Evolutionary conservation across 2,113 vertebrate species (phyloP).

Genomic region (Tragelaphus buxtoni): DNA sequence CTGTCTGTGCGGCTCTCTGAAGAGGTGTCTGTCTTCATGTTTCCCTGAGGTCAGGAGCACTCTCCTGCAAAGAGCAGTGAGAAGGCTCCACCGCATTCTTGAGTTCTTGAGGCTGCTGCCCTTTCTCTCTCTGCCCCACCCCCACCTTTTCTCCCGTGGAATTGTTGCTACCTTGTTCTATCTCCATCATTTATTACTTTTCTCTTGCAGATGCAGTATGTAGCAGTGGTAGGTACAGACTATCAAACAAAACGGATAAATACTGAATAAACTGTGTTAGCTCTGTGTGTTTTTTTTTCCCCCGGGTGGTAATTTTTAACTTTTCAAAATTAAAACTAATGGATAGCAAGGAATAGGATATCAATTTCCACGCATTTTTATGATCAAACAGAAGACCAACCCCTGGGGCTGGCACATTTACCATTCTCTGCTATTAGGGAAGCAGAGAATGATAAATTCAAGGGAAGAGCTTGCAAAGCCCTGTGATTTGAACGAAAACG

Average conservation of each 20-base stretch:
- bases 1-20: slow-evolving; percentile 67
- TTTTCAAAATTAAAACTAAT: slow-evolving; percentile 40
- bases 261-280: not conserved
- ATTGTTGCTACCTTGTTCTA: not conserved
- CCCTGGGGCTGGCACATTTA: not conserved
- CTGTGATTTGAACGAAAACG: not conserved
- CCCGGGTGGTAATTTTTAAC: slow-evolving; percentile 19
- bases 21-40: slow-evolving; percentile 59
- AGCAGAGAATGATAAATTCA: not conserved
- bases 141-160: not conserved
- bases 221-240: not conserved
- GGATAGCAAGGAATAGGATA: not conserved
- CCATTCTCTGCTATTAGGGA: not conserved
- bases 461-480: not conserved
- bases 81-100: slow-evolving; percentile 21
- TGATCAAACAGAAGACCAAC: not conserved
- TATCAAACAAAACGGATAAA: not conserved
- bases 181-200: not conserved
- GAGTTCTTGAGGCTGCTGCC: not conserved
- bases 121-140: not conserved
- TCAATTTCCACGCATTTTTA: not conserved
- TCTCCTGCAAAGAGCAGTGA: slow-evolving; percentile 48
- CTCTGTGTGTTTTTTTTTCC: slow-evolving; percentile 12
- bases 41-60: slow-evolving; percentile 18
- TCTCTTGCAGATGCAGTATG: not conserved